Evolutionary conservation across 2,113 vertebrate genomes (phyloP), one percentile per base, ranked within the genome.

Genomic region (Tragelaphus scriptus): DNA sequence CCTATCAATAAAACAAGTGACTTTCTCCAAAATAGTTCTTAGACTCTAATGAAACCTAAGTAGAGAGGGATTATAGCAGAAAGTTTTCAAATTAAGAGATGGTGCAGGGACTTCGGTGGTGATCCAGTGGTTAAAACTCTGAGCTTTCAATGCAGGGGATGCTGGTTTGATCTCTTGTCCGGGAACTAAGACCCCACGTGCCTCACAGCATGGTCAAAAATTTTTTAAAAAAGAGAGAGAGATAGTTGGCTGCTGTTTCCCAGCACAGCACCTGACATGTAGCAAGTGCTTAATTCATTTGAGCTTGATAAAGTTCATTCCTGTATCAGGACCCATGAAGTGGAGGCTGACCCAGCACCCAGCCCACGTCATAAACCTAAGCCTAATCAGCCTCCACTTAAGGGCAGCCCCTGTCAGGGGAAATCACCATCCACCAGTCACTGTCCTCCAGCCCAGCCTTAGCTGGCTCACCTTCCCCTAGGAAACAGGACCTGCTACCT

Each of bases 381-480:
- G 58, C 61, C 86, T 71, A 17, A 58, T 58, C 79, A 71, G 28
- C 75, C 14, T 58, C 30, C 30, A 58, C 36, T 49, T 49, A 82
- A 4, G 3, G 61, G 30, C 49, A 40, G 59, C 17, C 30, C 23
- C 16, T 36, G 30, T 40, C 61, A 23, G 36, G 40, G 30, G 16
- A 40, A 71, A 23, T 1, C 4, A 58, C n/a, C 61, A 28, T 16
- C 23, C 17, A 32, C 44, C 63, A 23, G 6, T 26, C 53, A 44
- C 1, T 0, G 0, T 19, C 17, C 56, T 51, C 21, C 44, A 79
- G 25, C 32, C 82, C 25, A 1, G 56, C 51, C 47, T 25, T 28
- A 30, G 36, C 6, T 12, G 55, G 36, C 12, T 23, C 61, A 68
- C 26, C 55, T 77, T 30, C 16, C 44, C 32, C 63, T 26, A 8